These are phyloP conservation scores for Tinamus major DNA, from an alignment of 2,797 vertebrate species.

Conservation along the genomic window DNA sequence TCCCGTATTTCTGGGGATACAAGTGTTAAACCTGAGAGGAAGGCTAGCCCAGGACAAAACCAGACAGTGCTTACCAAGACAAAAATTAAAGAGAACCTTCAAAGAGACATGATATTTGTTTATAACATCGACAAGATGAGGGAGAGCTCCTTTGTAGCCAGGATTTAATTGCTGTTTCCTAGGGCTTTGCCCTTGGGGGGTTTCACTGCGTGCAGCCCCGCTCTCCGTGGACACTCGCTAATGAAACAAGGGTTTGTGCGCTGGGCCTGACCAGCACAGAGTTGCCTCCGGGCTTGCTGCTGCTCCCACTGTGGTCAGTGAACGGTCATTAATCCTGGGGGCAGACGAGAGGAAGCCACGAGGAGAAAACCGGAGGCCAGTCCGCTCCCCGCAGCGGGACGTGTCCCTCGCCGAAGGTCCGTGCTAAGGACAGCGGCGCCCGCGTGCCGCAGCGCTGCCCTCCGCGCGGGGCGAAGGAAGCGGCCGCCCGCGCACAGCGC, in stretches of 20 bases:
- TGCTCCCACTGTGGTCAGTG: neutral
- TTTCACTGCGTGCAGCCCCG: neutral
- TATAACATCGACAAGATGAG: neutral
- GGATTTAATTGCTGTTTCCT: neutral
- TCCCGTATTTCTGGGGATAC: neutral
- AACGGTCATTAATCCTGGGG: neutral
- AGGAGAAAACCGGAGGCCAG: too few relatives aligned
- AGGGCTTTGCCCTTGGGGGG: neutral
- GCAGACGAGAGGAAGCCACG: neutral
- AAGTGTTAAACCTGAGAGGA: neutral
- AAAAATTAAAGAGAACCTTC: neutral
- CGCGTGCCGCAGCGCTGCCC: too few relatives aligned
- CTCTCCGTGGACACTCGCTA: neutral
- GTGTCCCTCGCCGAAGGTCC: neutral
- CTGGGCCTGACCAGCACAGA: neutral
- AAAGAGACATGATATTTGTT: neutral
- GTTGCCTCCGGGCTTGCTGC: neutral
- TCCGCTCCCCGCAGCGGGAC: fast-evolving
- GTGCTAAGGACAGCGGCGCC: too few relatives aligned
- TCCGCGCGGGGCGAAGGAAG: too few relatives aligned
- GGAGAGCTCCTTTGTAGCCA: neutral
- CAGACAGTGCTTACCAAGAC: neutral
- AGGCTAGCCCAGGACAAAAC: neutral
- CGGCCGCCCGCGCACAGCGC: too few relatives aligned
- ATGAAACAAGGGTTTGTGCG: neutral